These are phyloP conservation scores for Taphrorychus bicolor DNA, from an alignment of 2,888 invertebrate species.

Conservation along the genomic window DNA sequence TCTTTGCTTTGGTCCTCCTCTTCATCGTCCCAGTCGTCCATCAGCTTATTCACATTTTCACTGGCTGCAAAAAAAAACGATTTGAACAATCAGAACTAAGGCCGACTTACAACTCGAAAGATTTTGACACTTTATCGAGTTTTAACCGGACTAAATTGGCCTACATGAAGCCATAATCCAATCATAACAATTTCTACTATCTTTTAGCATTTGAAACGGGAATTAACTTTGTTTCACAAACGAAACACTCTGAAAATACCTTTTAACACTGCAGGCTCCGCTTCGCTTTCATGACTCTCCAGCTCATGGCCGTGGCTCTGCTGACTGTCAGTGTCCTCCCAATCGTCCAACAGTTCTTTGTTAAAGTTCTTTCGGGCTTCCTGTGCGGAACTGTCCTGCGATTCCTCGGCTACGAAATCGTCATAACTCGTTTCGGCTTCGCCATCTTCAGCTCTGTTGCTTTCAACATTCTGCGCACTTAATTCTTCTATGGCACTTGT, in stretches of 20 bases:
- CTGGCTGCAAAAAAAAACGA: constrained; percentile 45
- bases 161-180: too few species aligned
- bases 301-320: constrained; percentile 50
- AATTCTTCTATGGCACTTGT: not conserved
- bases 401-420: constrained; percentile 48
- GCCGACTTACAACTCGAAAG: not conserved
- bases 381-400: constrained; percentile 44
- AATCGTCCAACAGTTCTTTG: constrained; percentile 57
- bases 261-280: not conserved
- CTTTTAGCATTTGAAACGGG: too few species aligned
- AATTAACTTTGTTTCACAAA: too few species aligned
- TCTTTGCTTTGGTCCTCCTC: constrained; percentile 50
- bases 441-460: constrained; percentile 9
- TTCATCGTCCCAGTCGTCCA: constrained; percentile 61
- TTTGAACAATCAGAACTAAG: not conserved
- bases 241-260: not conserved
- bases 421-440: constrained; percentile 41
- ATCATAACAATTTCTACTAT: too few species aligned
- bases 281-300: constrained; percentile 40
- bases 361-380: constrained; percentile 39
- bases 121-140: not conserved
- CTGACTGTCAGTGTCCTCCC: constrained; percentile 60
- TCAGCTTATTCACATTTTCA: constrained; percentile 57
- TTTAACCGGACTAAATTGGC: too few species aligned
- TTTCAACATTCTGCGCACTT: constrained; percentile 2